Evolutionary conservation across 2,888 invertebrate species (phyloP), one percentile per base, ranked within the genome.

Genomic region (Brachynemurus nebulosus): DNA sequence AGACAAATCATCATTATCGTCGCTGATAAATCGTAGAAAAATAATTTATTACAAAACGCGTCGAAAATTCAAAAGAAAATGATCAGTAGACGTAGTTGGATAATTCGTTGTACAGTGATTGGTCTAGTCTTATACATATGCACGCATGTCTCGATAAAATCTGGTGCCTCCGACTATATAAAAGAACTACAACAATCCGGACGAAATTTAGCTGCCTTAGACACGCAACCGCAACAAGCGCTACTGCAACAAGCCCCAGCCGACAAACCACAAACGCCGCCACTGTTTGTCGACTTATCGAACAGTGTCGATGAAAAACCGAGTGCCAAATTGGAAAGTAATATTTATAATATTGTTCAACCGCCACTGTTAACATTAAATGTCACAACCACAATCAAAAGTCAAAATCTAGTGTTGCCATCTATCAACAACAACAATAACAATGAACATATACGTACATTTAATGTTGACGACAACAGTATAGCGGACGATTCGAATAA

Each of bases 151-250:
- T 41, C 42, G 30, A 42, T 42, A 27, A 30, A 45, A 41, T 49
- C 44, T 40, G 50, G 49, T 44, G 52, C 50, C 8, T 45, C 50
- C 12, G 54, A 51, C 39, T 48, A 52, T 45, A 44, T 53, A 45
- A 57, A 62, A 40, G 63, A 65, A 47, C 52, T 65, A 48, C 65
- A 65, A 52, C 63, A 64, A 47, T 63, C 64, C n/a, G 66, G 66
- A 2, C 54, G 66, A 45, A 64, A 60, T 51, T 50, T 67, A 46
- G 66, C 64, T 21, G 62, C 63, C 17, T 51, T 66, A 44, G 65
- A 64, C 16, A 37, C 12, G 8, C 19, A 7, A 35, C 46, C 52
- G 3, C 53, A 52, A 33, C n/a, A 30, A 9, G n/a, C 2, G 14
- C 30, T 12, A 14, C 30, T 12, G 14, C n/a, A 23, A 23, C 23